Evolutionary conservation across 2,797 vertebrate genomes (phyloP), one percentile per base, ranked within the genome.

Genomic region (Trichosurus vulpecula): DNA sequence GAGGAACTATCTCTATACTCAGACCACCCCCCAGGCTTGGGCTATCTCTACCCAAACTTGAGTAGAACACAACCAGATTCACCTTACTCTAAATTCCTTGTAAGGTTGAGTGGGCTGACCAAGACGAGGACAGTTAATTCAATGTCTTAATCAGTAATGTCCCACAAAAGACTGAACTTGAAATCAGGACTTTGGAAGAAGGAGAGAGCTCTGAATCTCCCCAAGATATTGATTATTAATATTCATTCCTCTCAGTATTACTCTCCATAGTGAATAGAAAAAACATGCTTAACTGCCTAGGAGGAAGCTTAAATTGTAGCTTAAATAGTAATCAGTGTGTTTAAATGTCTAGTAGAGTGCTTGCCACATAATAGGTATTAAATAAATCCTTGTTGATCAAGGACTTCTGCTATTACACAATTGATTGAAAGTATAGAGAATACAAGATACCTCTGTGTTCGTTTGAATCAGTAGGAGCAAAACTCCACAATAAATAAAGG

Each of bases 281-380:
- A 81, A 81, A 81, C 74, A 81, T 81, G 19, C 5, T 25, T 10
- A 81, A 47, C 41, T 81, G 19, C n/a, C 41, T 25, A 41, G 74
- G 74, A 41, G 8, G 47, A 81, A 29, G 1, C 13, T 66, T n/a
- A 35, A 66, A 66, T 66, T 66, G 13, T 61, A 81, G 74, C 22
- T 81, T 47, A 81, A 81, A 81, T 47, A 81, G n/a, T 41, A 81
- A 81, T 81, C 74, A 81, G 22, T 97, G 95, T 94, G 58, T 35
- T 6, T 29, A 92, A 58, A 57, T 91, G 25, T 90, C 52, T 91
- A 57, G 19, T 81, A 54, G 55, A 81, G 6, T 93, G n/a, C 55
- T 31, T 16, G 52, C 58, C 10, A 90, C 87, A 58, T 47, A 93
- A 31, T n/a, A 74, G 55, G 27, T n/a, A 91, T 47, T 92, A 92